phyloP scores from a whole-genome alignment of 2,797 vertebrate species.

The Malurus splendens region DNA sequence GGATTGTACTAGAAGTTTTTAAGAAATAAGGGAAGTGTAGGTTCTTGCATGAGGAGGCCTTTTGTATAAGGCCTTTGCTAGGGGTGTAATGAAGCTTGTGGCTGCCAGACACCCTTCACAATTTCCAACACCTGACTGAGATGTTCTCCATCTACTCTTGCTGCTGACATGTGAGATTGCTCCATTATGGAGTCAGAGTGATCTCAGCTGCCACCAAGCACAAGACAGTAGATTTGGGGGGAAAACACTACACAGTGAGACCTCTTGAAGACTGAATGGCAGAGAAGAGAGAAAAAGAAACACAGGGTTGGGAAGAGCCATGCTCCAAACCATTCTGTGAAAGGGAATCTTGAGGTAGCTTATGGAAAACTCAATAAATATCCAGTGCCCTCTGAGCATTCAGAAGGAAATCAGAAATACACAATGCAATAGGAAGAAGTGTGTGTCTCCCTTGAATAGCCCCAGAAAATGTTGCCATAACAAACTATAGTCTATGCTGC shows the following conservation, averaged over 20 bases:
- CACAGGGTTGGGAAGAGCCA: fast-evolving
- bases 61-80: not conserved
- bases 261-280: not conserved
- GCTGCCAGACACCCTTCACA: not conserved
- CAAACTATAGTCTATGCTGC: not conserved
- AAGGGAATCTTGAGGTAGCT: not conserved
- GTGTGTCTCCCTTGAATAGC: not conserved
- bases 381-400: not conserved
- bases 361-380: not conserved
- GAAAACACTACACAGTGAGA: not conserved
- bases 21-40: not conserved
- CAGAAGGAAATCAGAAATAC: not conserved
- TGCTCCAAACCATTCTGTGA: not conserved
- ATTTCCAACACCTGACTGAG: not conserved
- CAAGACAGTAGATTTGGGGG: not conserved
- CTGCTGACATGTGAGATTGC: not conserved
- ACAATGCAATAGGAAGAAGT: not conserved
- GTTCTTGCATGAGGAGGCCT: not conserved
- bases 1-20: not conserved
- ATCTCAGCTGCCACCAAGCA: not conserved
- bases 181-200: not conserved
- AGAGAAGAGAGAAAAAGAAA: not conserved
- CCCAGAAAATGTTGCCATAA: not conserved
- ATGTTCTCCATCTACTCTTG: not conserved
- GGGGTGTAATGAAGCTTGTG: not conserved